Percentiles rank a stretch among this genome's conserved stretches.
Conservation (phyloP, 35 echinoderm and acorn worm species). For the Holothuria glaberrima region DNA sequence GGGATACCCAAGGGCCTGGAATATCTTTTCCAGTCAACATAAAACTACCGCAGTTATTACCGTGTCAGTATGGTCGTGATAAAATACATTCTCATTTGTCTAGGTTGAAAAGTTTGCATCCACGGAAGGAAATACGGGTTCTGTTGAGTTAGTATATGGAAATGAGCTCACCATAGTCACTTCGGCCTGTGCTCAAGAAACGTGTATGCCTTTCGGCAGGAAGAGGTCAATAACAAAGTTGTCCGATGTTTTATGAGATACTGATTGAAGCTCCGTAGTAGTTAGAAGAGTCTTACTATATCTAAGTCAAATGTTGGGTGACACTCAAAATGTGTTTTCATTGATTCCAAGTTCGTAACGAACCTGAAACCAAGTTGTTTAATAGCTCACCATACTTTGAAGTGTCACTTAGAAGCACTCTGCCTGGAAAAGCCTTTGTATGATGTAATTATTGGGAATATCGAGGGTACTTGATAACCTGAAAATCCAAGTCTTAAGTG, state of each 20-base stretch:
- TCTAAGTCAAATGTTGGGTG: neutral
- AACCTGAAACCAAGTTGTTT: slow-evolving; percentile 9
- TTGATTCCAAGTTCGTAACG: slow-evolving; percentile 25
- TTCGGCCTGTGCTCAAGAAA: neutral
- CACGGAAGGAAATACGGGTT: neutral
- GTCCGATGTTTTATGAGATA: neutral
- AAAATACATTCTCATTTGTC: slow-evolving; percentile 45
- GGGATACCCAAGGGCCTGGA: neutral
- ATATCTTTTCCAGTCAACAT: no score
- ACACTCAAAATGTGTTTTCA: slow-evolving; percentile 40
- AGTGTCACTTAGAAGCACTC: slow-evolving; percentile 23
- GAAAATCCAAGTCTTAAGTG: slow-evolving; percentile 33
- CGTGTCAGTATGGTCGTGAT: slow-evolving; percentile 53
- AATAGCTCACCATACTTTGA: slow-evolving; percentile 50
- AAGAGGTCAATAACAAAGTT: neutral
- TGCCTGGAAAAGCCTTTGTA: slow-evolving; percentile 58
- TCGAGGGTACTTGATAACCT: slow-evolving; percentile 15
- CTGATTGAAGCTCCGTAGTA: slow-evolving; percentile 23
- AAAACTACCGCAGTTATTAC: slow-evolving; percentile 17
- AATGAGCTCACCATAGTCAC: slow-evolving; percentile 45
- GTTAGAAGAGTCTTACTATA: neutral
- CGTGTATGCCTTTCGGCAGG: slow-evolving; percentile 29
- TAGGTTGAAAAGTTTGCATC: slow-evolving; percentile 63
- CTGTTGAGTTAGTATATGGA: slow-evolving; percentile 24
- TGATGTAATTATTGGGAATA: slow-evolving; percentile 53